Evolutionary conservation across 37 sponge, comb jelly and placozoan genomes (phyloP).

Genomic region (Lycopodina hypogea): DNA sequence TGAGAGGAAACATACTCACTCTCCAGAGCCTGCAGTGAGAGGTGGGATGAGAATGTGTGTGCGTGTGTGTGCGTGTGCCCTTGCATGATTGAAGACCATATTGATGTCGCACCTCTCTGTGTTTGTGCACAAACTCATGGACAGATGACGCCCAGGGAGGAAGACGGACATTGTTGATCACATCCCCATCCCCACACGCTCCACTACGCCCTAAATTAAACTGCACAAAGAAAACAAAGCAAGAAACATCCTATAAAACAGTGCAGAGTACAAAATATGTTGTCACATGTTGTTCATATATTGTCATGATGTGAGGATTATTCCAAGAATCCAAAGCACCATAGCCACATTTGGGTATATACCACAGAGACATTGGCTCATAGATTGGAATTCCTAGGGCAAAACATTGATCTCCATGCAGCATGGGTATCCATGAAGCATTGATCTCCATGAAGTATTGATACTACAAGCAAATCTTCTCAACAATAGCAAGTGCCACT

Average conservation of each 20-base stretch:
- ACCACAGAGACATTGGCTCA: too few relatives aligned
- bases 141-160: conserved; percentile 86
- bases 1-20: conserved; percentile 86
- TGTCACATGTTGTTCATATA: not conserved
- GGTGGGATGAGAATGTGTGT: too few relatives aligned
- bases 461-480: too few relatives aligned
- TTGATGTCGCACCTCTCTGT: conserved; percentile 70
- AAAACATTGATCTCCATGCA: too few relatives aligned
- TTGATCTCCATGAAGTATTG: too few relatives aligned
- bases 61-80: too few relatives aligned
- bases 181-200: conserved; percentile 50
- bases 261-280: not conserved
- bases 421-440: too few relatives aligned
- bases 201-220: conserved; percentile 54
- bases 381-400: too few relatives aligned
- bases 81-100: not conserved
- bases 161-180: conserved; percentile 62
- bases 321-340: too few relatives aligned
- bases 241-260: not conserved
- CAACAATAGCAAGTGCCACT: too few relatives aligned
- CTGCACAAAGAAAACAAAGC: conserved; percentile 21
- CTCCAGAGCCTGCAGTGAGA: conserved; percentile 68
- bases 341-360: too few relatives aligned
- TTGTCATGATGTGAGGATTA: not conserved
- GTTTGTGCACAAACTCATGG: conserved; percentile 59